Conservation (phyloP, 2,888 invertebrate species). For the Troides aeacus region DNA sequence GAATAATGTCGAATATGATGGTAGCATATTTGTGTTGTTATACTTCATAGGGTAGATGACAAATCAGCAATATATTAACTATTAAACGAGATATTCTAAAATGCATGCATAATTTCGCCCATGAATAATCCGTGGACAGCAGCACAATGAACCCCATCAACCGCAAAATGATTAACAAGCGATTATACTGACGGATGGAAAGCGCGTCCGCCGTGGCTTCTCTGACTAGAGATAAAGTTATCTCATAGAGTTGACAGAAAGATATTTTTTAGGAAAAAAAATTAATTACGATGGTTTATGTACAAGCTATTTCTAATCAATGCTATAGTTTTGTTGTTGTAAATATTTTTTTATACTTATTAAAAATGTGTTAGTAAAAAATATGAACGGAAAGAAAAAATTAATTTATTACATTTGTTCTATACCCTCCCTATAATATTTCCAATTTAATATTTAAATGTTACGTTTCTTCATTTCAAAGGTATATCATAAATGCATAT, state of each 20-base stretch:
- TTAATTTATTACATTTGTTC: too few relatives aligned
- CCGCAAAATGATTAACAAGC: conserved; percentile 80
- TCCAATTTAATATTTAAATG: too few relatives aligned
- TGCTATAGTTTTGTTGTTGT: too few relatives aligned
- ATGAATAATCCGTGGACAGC: conserved; percentile 68
- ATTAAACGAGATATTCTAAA: conserved; percentile 35
- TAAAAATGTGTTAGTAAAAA: too few relatives aligned
- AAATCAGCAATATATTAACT: conserved; percentile 20
- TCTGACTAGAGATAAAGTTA: conserved; percentile 50
- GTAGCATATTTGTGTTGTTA: neutral
- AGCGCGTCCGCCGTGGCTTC: conserved; percentile 72
- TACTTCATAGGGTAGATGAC: neutral
- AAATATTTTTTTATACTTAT: too few relatives aligned
- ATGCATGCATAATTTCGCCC: conserved; percentile 53
- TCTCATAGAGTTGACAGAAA: conserved; percentile 1
- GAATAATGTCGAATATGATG: neutral
- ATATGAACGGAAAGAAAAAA: too few relatives aligned
- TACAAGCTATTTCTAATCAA: too few relatives aligned
- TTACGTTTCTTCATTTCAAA: too few relatives aligned
- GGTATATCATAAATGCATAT: too few relatives aligned
- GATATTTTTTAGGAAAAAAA: too few relatives aligned
- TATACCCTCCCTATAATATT: too few relatives aligned
- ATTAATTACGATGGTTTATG: too few relatives aligned
- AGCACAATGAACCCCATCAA: conserved; percentile 74
- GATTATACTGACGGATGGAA: conserved; percentile 77